phyloP scores from a whole-genome alignment of 2,888 invertebrate genomes.

The Parnassius smintheus region DNA sequence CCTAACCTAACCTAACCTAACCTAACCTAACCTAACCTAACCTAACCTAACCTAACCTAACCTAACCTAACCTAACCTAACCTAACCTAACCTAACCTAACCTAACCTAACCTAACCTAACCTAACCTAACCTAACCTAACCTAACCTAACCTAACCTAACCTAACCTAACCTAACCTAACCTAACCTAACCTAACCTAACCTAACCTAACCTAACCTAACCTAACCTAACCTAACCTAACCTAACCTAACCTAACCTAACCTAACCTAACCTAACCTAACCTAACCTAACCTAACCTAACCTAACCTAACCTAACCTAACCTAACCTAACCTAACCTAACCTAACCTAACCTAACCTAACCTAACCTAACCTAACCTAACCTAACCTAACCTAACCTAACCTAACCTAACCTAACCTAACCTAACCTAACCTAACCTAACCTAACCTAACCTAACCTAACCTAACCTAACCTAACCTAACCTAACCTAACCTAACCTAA shows the following conservation, averaged over 20 bases:
- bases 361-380: constrained; percentile 35
- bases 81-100: constrained; percentile 33
- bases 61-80: constrained; percentile 29
- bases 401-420: neutral
- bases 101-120: constrained; percentile 33
- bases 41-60: constrained; percentile 3
- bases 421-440: constrained; percentile 3
- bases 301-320: constrained; percentile 36
- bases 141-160: constrained; percentile 36
- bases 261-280: constrained; percentile 37
- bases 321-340: constrained; percentile 36
- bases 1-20: constrained; percentile 31
- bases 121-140: constrained; percentile 35
- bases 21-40: constrained; percentile 31
- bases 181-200: constrained; percentile 36
- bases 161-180: constrained; percentile 37
- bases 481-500: neutral
- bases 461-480: neutral
- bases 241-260: constrained; percentile 37
- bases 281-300: constrained; percentile 36
- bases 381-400: constrained; percentile 24
- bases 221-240: constrained; percentile 37
- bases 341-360: constrained; percentile 35
- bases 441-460: neutral
- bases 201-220: constrained; percentile 35